Base-by-base conservation (phyloP, 37 sponge, comb jelly and placozoan genomes). In the Amphimedon queenslandica region DNA sequence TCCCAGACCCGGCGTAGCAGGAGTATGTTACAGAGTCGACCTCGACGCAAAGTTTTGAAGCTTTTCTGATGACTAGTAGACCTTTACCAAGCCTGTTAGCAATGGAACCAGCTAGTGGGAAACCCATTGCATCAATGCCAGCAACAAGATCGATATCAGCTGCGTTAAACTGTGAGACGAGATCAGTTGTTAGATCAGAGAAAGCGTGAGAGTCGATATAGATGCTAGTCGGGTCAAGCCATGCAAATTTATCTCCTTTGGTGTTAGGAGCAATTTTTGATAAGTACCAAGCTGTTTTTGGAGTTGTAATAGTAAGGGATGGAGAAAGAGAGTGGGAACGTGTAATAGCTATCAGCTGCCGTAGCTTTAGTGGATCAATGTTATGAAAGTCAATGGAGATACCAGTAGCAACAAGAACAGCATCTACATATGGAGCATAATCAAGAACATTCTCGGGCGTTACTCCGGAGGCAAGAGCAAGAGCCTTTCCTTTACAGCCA, bases 401-500 rank as follows among this genome's bases (percentile, higher is more conserved):
- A 2, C 73, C 73, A 56, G 73, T 72, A 10, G 73, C 73, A 11
- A 72, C 73, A 2, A 72, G 73, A 31, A 72, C 3, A 20, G 24
- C 33, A 57, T 72, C 73, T 11, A 72, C 60, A 21, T 53, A 33
- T 2, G 58, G 58, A 39, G 20, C 39, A 25, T 72, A 72, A 21
- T 72, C 29, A 33, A 6, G 6, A 23, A 37, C 58, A 55, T 72
- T 72, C 18, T 53, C 73, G 13, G 58, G 58, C 33, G 73, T 72
- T 3, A 72, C 37, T 8, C 73, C 73, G 16, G 73, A 72, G 11
- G 73, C 73, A 11, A 72, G 2, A 10, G 60, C 73, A 35, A 72
- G 18, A 37, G 73, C 60, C 31, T 2, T 29, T 11, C 56, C 58
- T 3, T 37, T 37, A 16, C 58, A 28, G 30, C 58, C 58, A 37